These are phyloP conservation scores for Eidolon dupreanum DNA, from an alignment of 2,797 vertebrate genomes.

Conservation along the genomic window DNA sequence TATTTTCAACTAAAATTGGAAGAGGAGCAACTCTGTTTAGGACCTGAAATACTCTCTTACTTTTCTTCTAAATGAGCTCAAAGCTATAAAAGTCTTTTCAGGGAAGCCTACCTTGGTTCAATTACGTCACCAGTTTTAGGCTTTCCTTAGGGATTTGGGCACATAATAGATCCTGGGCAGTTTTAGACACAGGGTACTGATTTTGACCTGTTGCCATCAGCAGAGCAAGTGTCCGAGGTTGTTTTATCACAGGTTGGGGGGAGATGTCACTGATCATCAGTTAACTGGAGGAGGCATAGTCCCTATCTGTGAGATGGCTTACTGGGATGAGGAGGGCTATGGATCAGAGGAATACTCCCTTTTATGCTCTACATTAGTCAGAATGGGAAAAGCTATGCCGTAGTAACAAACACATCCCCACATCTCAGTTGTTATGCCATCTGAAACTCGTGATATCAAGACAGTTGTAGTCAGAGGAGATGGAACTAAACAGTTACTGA, in stretches of 20 bases:
- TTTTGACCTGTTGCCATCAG: background rate
- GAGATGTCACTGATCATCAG: background rate
- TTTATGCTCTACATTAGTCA: background rate
- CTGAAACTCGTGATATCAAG: background rate
- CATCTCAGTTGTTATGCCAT: background rate
- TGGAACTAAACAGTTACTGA: background rate
- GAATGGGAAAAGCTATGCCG: background rate
- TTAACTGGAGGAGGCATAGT: background rate
- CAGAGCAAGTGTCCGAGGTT: background rate
- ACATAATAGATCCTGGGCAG: background rate
- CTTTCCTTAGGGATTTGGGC: background rate
- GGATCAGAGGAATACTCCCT: background rate
- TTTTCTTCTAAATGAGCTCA: slow-evolving; percentile 27
- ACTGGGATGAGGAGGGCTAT: background rate
- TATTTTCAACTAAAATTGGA: slow-evolving; percentile 19
- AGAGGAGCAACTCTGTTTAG: background rate
- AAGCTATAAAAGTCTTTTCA: background rate
- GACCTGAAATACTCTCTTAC: background rate
- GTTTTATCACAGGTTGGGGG: background rate
- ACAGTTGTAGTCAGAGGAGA: background rate
- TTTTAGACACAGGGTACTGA: background rate
- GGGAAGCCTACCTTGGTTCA: background rate
- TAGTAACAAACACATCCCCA: background rate
- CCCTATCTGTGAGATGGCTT: background rate
- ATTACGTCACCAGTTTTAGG: background rate